phyloP scores from a whole-genome alignment of 2,888 invertebrate species.

The Agrotis ipsilon region DNA sequence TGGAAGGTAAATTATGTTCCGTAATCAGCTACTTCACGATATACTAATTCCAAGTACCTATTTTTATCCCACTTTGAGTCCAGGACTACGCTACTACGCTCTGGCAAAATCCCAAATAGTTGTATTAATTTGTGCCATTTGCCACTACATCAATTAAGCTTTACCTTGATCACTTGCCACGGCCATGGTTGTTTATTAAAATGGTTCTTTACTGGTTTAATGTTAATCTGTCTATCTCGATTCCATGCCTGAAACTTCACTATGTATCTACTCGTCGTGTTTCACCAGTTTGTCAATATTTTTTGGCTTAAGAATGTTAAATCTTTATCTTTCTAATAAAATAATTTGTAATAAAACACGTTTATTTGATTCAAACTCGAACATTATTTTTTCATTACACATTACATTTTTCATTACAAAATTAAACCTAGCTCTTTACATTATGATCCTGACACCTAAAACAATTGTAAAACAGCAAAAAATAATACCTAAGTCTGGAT shows the following conservation, averaged over 20 bases:
- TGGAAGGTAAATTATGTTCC: no score
- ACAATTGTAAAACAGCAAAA: no score
- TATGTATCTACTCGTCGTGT: neutral
- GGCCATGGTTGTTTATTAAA: neutral
- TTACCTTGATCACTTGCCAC: neutral
- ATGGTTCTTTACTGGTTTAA: neutral
- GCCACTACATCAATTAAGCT: constrained; percentile 14
- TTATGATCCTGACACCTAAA: no score
- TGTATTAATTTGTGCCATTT: neutral
- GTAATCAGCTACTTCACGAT: neutral
- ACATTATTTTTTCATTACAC: no score
- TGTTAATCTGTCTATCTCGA: neutral
- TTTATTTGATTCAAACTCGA: no score
- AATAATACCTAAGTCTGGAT: no score
- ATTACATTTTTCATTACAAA: no score
- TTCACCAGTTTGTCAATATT: neutral
- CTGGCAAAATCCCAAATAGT: constrained; percentile 13
- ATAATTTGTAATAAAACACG: no score
- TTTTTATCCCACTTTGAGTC: neutral
- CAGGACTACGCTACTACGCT: constrained; percentile 1
- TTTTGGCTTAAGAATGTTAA: neutral
- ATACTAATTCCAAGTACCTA: neutral
- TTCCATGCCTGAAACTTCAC: neutral
- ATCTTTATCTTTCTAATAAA: no score
- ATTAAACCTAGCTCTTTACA: no score